A percentile compares a stretch with the other conserved stretches of the same genome.
Conservation (phyloP, 2,113 vertebrate genomes). For the Poicephalus gulielmi region DNA sequence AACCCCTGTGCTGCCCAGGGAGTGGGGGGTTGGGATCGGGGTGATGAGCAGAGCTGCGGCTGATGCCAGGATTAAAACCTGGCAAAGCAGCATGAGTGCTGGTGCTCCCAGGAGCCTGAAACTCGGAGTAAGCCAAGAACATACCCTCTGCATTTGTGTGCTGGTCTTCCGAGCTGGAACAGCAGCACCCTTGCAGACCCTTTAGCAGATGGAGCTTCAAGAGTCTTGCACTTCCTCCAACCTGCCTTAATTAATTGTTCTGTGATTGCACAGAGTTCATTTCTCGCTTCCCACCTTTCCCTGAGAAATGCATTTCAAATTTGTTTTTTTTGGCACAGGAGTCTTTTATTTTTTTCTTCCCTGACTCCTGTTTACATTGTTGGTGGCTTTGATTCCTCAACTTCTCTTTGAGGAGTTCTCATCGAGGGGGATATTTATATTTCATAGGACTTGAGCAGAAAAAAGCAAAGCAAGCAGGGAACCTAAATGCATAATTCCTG, state of each 20-base stretch:
- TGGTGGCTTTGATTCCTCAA: background rate
- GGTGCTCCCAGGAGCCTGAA: background rate
- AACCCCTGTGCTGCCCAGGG: background rate
- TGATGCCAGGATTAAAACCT: background rate
- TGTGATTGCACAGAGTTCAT: background rate
- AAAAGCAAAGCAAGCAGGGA: background rate
- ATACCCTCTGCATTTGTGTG: background rate
- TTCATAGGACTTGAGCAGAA: background rate
- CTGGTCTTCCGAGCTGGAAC: fast-evolving
- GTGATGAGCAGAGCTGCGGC: background rate
- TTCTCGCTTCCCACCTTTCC: background rate
- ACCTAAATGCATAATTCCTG: background rate
- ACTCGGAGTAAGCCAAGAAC: fast-evolving
- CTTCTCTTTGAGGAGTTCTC: background rate
- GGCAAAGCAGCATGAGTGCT: fast-evolving
- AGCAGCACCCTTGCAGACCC: background rate
- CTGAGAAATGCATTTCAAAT: background rate
- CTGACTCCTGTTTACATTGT: background rate
- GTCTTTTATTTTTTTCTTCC: background rate
- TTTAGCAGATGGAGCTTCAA: background rate
- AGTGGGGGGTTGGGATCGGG: fast-evolving
- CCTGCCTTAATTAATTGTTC: background rate
- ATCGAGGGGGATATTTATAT: background rate
- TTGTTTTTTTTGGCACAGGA: background rate
- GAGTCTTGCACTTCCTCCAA: background rate